A percentile compares a stretch with the other conserved stretches of the same genome.
Evolutionary conservation across 2,888 invertebrate genomes (phyloP).

Genomic region (Dicranocentrus wangi): DNA sequence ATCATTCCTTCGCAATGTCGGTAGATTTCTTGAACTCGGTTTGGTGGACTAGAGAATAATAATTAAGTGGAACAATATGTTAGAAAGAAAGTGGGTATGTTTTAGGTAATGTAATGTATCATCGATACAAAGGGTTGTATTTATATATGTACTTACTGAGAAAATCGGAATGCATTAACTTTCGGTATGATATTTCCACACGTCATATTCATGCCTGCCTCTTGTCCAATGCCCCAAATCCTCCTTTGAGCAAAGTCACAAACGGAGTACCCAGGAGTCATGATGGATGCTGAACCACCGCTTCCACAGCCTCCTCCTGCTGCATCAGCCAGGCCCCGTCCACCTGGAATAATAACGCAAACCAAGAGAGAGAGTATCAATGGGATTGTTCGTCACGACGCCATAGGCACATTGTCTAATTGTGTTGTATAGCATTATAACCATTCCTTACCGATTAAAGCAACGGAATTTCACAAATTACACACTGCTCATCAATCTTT

Average conservation of each 20-base stretch:
- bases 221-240: conserved; percentile 69
- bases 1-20: conserved; percentile 70
- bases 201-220: conserved; percentile 57
- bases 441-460: no score
- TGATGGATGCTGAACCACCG: conserved; percentile 35
- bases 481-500: no score
- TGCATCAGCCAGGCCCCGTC: conserved; percentile 35
- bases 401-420: conserved; percentile 65
- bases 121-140: not conserved
- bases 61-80: not conserved
- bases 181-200: conserved; percentile 63
- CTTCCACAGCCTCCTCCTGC: conserved; percentile 17
- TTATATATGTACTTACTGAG: conserved; percentile 41
- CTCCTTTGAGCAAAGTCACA: conserved; percentile 69
- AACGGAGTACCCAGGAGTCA: conserved; percentile 60
- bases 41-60: conserved; percentile 63
- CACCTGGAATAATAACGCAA: no score
- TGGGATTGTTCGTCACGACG: conserved; percentile 52
- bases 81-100: no score
- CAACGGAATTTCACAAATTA: no score
- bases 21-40: conserved; percentile 68
- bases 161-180: conserved; percentile 58
- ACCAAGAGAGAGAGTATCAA: conserved; percentile 26
- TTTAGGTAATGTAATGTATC: no score
- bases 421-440: no score